These are phyloP conservation scores for Crossoptilon crossoptilon DNA, from an alignment of 2,797 vertebrate genomes.

Conservation along the genomic window DNA sequence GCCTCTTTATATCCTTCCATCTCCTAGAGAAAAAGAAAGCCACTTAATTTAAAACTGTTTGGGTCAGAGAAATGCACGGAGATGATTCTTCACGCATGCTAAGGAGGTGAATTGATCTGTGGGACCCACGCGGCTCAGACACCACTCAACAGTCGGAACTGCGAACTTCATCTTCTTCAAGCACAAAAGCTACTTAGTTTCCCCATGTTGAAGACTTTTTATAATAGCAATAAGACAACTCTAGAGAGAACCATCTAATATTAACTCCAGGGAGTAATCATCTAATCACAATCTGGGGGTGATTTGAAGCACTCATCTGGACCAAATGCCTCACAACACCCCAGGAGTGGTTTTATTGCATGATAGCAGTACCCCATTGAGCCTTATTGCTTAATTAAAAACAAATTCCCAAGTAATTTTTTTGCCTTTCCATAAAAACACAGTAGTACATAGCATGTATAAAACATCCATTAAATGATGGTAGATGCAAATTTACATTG, in stretches of 20 bases:
- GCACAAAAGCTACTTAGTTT: slow-evolving; percentile 47
- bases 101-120: slow-evolving; percentile 44
- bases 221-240: slow-evolving; percentile 70
- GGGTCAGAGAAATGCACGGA: slow-evolving; percentile 35
- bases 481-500: slow-evolving; percentile 60
- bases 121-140: slow-evolving; percentile 9
- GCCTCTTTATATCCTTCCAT: slow-evolving; percentile 25
- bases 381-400: slow-evolving; percentile 83
- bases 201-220: slow-evolving; percentile 62
- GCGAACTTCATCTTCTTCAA: slow-evolving; percentile 41
- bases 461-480: slow-evolving; percentile 68
- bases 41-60: slow-evolving; percentile 48
- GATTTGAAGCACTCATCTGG: slow-evolving; percentile 76
- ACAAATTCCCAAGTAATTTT: slow-evolving; percentile 80
- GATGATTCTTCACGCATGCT: not conserved
- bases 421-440: slow-evolving; percentile 69
- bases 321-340: slow-evolving; percentile 74
- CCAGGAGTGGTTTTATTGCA: slow-evolving; percentile 73
- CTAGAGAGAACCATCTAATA: slow-evolving; percentile 62
- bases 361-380: slow-evolving; percentile 71
- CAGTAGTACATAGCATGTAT: slow-evolving; percentile 50
- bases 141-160: not conserved
- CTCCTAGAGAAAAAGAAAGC: not conserved
- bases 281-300: slow-evolving; percentile 75
- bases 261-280: slow-evolving; percentile 76